A percentile compares a stretch with the other conserved stretches of the same genome.
phyloP scores from a whole-genome alignment of 2,113 vertebrate genomes.

The Sapayoa aenigma region DNA sequence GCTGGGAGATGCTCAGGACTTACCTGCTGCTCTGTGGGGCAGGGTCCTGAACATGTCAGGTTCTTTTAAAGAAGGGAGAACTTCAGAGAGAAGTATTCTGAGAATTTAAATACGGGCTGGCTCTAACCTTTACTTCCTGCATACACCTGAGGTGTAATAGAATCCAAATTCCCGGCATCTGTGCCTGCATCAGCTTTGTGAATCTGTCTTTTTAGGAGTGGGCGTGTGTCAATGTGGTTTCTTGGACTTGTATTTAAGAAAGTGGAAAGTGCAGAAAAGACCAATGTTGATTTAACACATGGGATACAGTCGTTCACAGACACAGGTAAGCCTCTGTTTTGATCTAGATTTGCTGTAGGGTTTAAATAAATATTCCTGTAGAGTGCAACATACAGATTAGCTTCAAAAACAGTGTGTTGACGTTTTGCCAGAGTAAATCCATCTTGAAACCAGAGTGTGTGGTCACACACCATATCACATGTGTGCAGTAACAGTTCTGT shows the following conservation, averaged over 20 bases:
- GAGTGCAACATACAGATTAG: background rate
- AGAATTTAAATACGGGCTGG: background rate
- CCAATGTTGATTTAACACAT: slow-evolving; percentile 91
- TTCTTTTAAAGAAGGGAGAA: background rate
- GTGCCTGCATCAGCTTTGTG: background rate
- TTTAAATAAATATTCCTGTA: background rate
- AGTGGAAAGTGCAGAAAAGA: slow-evolving; percentile 88
- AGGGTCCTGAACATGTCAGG: background rate
- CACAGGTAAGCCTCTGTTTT: slow-evolving; percentile 79
- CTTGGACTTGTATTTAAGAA: slow-evolving; percentile 95
- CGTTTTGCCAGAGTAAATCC: background rate
- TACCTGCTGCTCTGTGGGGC: background rate
- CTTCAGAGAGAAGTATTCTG: background rate
- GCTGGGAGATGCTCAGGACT: background rate
- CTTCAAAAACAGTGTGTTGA: background rate
- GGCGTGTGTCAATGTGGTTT: slow-evolving; percentile 95
- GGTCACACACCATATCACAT: rapidly evolving
- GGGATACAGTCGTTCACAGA: slow-evolving; percentile 98
- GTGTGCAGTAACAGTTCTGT: background rate
- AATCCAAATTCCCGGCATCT: background rate
- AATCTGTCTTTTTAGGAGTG: slow-evolving; percentile 73
- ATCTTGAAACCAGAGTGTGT: background rate
- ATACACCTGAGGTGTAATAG: background rate
- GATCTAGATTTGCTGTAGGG: background rate
- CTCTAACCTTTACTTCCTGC: background rate